These are phyloP conservation scores for Atopsyche davidsoni DNA, from an alignment of 1,140 invertebrate genomes.

Conservation along the genomic window DNA sequence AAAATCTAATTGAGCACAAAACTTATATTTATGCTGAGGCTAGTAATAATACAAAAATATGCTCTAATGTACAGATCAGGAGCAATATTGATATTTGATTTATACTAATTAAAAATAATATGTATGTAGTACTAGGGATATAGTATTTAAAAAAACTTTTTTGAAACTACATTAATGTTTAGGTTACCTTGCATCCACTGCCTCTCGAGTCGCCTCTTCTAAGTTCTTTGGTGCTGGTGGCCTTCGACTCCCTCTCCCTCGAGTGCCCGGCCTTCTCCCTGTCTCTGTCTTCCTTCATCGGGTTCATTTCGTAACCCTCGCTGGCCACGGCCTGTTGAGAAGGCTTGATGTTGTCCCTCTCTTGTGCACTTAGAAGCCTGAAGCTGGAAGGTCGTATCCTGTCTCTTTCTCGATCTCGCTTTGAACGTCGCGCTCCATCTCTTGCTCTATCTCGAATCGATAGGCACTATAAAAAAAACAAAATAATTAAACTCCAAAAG, in stretches of 20 bases:
- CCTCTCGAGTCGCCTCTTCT: conserved; percentile 15
- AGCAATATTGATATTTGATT: too few species aligned
- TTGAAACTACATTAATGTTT: neutral
- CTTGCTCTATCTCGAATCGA: conserved; percentile 26
- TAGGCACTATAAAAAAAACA: conserved; percentile 20
- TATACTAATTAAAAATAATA: too few species aligned
- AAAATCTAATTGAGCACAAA: too few species aligned
- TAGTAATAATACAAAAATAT: too few species aligned
- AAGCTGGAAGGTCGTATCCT: conserved; percentile 37
- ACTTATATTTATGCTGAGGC: too few species aligned
- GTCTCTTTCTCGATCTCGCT: conserved; percentile 31
- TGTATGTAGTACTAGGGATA: too few species aligned
- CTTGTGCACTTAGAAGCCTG: conserved; percentile 32
- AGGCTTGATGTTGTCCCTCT: conserved; percentile 12
- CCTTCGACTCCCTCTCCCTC: conserved; percentile 19
- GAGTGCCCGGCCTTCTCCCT: conserved; percentile 21
- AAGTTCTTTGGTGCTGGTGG: conserved; percentile 13
- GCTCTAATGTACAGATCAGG: too few species aligned
- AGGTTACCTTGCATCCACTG: conserved; percentile 13
- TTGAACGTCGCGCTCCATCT: conserved; percentile 24
- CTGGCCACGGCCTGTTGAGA: neutral
- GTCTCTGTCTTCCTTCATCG: conserved; percentile 10
- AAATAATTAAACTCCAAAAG: too few species aligned
- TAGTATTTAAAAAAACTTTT: neutral
- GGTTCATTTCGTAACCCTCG: conserved; percentile 21